Evolutionary conservation across 37 sponge, comb jelly and placozoan species (phyloP).

Genomic region (Diacarnus erythraeanus): DNA sequence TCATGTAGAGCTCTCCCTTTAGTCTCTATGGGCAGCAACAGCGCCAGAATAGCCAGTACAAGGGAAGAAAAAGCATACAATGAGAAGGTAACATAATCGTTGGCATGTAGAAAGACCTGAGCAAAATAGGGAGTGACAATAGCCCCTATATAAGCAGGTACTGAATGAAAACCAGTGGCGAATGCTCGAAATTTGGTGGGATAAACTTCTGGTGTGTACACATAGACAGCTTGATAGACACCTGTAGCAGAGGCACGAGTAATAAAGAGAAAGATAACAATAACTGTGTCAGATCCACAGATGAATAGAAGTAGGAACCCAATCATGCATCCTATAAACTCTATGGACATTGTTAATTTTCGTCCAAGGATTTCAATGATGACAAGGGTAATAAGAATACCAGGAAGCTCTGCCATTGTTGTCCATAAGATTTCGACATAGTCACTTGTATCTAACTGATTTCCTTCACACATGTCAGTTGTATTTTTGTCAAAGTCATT

Average conservation of each 20-base stretch:
- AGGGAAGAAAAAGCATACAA: conserved; percentile 47
- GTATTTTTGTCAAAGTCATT: background rate
- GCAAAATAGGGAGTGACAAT: conserved; percentile 70
- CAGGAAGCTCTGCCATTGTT: conserved; percentile 80
- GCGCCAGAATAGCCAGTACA: conserved; percentile 17
- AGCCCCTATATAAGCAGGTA: conserved; percentile 69
- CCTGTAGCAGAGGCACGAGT: conserved; percentile 67
- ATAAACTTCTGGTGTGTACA: conserved; percentile 88
- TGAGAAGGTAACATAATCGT: conserved; percentile 32
- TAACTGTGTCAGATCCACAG: conserved; percentile 45
- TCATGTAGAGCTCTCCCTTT: conserved; percentile 57
- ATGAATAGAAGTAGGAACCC: conserved; percentile 71
- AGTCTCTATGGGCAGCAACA: conserved; percentile 81
- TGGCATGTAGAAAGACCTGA: conserved; percentile 50
- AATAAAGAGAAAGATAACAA: conserved; percentile 68
- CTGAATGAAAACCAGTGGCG: conserved; percentile 46
- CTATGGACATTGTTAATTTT: conserved; percentile 73
- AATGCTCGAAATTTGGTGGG: conserved; percentile 73
- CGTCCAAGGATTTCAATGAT: conserved; percentile 74
- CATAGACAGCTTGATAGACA: conserved; percentile 77
- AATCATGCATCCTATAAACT: conserved; percentile 46
- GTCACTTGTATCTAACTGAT: conserved; percentile 22
- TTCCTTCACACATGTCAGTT: background rate
- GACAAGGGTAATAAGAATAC: conserved; percentile 61
- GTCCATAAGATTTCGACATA: conserved; percentile 76